Base-by-base conservation (phyloP, 1,140 invertebrate genomes). In the Lethrus apterus region DNA sequence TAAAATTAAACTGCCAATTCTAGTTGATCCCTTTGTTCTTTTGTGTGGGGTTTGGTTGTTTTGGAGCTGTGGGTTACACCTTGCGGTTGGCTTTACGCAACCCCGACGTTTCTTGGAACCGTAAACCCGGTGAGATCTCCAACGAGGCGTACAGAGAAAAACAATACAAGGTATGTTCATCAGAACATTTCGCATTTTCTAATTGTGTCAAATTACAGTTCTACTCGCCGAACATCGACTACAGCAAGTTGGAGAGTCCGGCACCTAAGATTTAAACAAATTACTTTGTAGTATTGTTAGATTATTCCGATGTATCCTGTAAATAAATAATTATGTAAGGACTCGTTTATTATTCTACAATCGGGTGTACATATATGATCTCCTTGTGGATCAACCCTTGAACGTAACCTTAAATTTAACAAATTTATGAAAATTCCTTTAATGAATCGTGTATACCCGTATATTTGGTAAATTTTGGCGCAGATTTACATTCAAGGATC, bases 81-180 rank as follows among this genome's bases (percentile, higher is more conserved):
- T 18, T 73, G 1, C 75, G 88, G 35, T 66, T 89, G 23, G 87
- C 86, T n/a, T 54, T 70, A 0, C 73, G 72, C 38, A 85, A 76
- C 57, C 88, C 89, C 26, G 88, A 91, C 60, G 87, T 91, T 9
- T 71, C 81, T 34, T 91, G 86, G 86, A 76, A 75, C 52, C 74
- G 73, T 31, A 77, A 72, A 32, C 65, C 58, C 14, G 87, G 87
- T 57, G 77, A 80, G 2, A 84, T 88, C 58, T 86, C 89, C 3
- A 88, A 84, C 80, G 71, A 91, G 55, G 77, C 81, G 46, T 92
- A 85, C 62, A 71, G 73, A 36, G 68, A 78, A 40, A 90, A 88
- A 62, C 81, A 86, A 56, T 89, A 91, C 60, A 90, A 90, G 77
- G 87, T 89, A 70, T 33, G n/a, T n/a, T 44, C 48, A 44, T 45